Evolutionary conservation across 1,140 invertebrate genomes (phyloP).

Genomic region (Aphelenchoides avenae): DNA sequence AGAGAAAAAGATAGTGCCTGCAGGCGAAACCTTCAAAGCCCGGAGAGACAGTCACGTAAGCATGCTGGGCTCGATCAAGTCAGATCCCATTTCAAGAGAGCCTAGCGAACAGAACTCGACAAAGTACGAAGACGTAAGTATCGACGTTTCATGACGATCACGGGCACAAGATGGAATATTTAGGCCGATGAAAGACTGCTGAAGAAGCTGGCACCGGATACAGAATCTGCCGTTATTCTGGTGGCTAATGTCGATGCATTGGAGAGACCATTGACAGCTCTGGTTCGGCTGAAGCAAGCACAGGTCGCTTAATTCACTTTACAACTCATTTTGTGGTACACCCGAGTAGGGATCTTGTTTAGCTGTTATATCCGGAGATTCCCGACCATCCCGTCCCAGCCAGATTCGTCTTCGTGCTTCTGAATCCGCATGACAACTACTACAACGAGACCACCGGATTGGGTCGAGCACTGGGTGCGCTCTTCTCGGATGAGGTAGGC

Average conservation of each 20-base stretch:
- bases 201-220: constrained; percentile 30
- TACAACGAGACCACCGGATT: constrained; percentile 34
- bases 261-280: constrained; percentile 31
- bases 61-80: neutral
- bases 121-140: constrained; percentile 22
- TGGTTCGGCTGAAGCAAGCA: constrained; percentile 33
- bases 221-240: constrained; percentile 37
- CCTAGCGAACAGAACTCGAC: constrained; percentile 5
- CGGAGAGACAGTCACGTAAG: constrained; percentile 12
- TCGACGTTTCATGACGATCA: neutral
- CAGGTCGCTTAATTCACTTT: constrained; percentile 6
- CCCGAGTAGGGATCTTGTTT: constrained; percentile 6
- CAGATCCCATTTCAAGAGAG: neutral
- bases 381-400: constrained; percentile 43
- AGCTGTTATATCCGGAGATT: constrained; percentile 42
- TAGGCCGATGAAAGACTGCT: constrained; percentile 43
- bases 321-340: neutral
- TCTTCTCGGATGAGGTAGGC: constrained; percentile 41
- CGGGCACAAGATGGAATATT: neutral
- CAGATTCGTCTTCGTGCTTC: constrained; percentile 32
- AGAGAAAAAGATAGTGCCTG: neutral
- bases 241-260: constrained; percentile 40
- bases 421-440: constrained; percentile 41
- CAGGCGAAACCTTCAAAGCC: constrained; percentile 7
- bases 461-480: constrained; percentile 38